phyloP scores from a whole-genome alignment of 2,797 vertebrate genomes.

The Corythornis leucogaster region DNA sequence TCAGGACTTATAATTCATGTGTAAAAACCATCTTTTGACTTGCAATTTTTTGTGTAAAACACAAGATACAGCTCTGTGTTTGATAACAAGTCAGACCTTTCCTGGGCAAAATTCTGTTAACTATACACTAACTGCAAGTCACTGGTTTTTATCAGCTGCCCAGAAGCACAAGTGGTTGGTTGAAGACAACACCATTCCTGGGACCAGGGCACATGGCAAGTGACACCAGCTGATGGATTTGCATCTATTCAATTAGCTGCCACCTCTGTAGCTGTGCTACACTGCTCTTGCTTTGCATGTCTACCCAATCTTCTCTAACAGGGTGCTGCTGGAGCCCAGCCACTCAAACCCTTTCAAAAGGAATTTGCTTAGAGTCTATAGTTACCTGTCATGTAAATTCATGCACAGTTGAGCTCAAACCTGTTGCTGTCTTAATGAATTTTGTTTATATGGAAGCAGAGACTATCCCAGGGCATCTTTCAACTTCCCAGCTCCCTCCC shows the following conservation, averaged over 20 bases:
- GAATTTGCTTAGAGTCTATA: background rate
- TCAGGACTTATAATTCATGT: background rate
- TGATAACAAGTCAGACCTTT: background rate
- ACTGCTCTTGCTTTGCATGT: background rate
- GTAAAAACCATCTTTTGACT: background rate
- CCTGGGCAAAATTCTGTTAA: background rate
- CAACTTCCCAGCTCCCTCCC: background rate
- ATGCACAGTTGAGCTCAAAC: background rate
- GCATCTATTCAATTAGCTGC: background rate
- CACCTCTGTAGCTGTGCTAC: background rate
- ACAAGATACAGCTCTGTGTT: background rate
- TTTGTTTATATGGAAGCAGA: background rate
- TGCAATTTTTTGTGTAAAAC: background rate
- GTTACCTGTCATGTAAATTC: background rate
- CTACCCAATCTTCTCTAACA: background rate
- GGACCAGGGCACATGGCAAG: rapidly evolving
- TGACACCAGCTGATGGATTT: background rate
- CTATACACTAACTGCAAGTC: background rate
- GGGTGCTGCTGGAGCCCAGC: background rate
- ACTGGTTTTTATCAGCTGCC: background rate
- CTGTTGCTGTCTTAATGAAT: background rate
- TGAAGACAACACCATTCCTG: background rate
- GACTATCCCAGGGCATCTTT: background rate
- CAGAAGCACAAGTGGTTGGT: background rate
- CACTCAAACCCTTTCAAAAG: slow-evolving; percentile 7